phyloP scores from a whole-genome alignment of 92 coral and sea anemone genomes.

The Phenganax subtilis region DNA sequence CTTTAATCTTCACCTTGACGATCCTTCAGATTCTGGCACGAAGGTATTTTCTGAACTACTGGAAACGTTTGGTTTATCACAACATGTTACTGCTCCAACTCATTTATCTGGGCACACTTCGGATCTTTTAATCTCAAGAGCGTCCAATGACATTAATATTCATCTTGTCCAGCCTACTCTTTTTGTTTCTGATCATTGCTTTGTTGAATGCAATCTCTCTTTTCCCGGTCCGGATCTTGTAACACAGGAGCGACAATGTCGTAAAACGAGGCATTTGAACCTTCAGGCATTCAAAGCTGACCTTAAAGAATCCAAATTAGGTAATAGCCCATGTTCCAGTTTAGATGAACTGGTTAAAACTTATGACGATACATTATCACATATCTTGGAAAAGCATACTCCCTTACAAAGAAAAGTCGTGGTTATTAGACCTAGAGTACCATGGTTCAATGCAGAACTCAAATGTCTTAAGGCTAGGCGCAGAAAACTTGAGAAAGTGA shows the following conservation, averaged over 20 bases:
- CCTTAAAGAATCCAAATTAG: slow-evolving; percentile 4
- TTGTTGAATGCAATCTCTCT: slow-evolving; percentile 15
- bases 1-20: slow-evolving; percentile 9
- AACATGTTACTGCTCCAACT: slow-evolving; percentile 12
- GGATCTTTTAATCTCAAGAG: background rate
- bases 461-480: slow-evolving; percentile 42
- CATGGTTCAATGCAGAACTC: slow-evolving; percentile 41
- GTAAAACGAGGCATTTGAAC: slow-evolving; percentile 24
- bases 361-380: background rate
- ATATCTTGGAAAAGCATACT: slow-evolving; percentile 53
- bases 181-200: slow-evolving; percentile 21
- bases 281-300: slow-evolving; percentile 35
- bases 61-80: slow-evolving; percentile 10
- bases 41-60: background rate
- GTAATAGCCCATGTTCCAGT: slow-evolving; percentile 6
- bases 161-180: background rate
- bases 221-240: background rate
- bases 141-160: slow-evolving; percentile 20
- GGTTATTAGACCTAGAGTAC: slow-evolving; percentile 46
- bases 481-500: slow-evolving; percentile 48
- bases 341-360: background rate
- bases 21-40: background rate
- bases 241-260: slow-evolving; percentile 12
- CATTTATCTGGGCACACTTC: background rate
- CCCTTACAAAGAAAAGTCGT: slow-evolving; percentile 39